Evolutionary conservation across 2,888 invertebrate species (phyloP).

Genomic region (Parnassius smintheus): DNA sequence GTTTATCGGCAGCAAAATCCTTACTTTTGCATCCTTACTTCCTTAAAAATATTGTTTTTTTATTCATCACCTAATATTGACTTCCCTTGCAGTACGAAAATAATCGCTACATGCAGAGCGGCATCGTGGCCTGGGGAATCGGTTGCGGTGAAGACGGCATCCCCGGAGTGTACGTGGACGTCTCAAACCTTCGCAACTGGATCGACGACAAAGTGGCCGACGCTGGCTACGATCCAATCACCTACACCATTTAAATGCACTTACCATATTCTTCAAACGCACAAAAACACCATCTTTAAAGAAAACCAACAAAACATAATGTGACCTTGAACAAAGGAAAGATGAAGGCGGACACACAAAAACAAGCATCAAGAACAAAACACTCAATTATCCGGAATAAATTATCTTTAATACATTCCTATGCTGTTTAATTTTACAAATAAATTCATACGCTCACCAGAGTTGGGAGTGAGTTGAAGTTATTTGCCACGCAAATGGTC

Average conservation of each 20-base stretch:
- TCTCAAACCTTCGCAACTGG: constrained; percentile 84
- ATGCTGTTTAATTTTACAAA: too few species aligned
- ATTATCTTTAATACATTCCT: too few species aligned
- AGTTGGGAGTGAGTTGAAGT: too few species aligned
- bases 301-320: too few species aligned
- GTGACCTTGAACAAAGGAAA: too few species aligned
- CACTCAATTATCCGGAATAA: too few species aligned
- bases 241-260: constrained; percentile 38
- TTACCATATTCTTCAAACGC: too few species aligned
- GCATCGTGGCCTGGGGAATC: constrained; percentile 89
- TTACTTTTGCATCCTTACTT: neutral
- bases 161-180: constrained; percentile 53
- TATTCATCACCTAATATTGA: neutral
- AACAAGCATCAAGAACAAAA: too few species aligned
- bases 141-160: constrained; percentile 76
- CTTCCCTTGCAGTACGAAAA: constrained; percentile 36
- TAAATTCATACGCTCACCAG: too few species aligned
- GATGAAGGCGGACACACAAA: too few species aligned
- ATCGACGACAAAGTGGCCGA: constrained; percentile 82
- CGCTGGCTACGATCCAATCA: constrained; percentile 62
- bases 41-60: neutral
- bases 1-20: neutral
- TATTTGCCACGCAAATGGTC: too few species aligned
- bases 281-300: too few species aligned
- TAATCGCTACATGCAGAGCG: constrained; percentile 51